These are phyloP conservation scores for Acleris emargana DNA, from an alignment of 2,888 invertebrate genomes.

Conservation along the genomic window DNA sequence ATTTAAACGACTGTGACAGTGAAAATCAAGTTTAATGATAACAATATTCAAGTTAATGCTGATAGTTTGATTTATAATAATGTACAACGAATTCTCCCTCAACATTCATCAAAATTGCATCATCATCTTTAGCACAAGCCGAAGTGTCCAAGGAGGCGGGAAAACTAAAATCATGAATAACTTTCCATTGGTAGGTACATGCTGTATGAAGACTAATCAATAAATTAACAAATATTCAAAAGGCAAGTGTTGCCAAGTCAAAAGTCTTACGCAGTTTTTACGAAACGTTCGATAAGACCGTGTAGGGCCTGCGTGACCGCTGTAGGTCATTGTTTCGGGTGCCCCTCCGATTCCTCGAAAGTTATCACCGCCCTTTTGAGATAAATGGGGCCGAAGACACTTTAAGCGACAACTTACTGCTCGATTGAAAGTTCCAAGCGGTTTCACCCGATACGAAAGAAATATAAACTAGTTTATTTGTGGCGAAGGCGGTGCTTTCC, in stretches of 20 bases:
- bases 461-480: conserved; percentile 5
- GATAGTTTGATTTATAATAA: background rate
- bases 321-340: conserved; percentile 15
- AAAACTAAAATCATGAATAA: no score
- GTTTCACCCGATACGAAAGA: conserved; percentile 12
- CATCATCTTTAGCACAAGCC: no score
- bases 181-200: no score
- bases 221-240: background rate
- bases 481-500: background rate
- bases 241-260: background rate
- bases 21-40: conserved; percentile 2
- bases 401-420: conserved; percentile 28
- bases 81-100: background rate
- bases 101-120: no score
- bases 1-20: conserved; percentile 4
- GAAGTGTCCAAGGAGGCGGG: no score
- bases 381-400: conserved; percentile 32
- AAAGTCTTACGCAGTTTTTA: background rate
- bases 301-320: background rate
- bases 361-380: conserved; percentile 27
- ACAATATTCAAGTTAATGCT: background rate
- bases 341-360: conserved; percentile 1
- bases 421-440: conserved; percentile 28
- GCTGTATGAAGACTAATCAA: background rate
- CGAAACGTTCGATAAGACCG: background rate